Evolutionary conservation across 2,888 invertebrate genomes (phyloP), one percentile per base, ranked within the genome.

Genomic region (Beris morrisii): DNA sequence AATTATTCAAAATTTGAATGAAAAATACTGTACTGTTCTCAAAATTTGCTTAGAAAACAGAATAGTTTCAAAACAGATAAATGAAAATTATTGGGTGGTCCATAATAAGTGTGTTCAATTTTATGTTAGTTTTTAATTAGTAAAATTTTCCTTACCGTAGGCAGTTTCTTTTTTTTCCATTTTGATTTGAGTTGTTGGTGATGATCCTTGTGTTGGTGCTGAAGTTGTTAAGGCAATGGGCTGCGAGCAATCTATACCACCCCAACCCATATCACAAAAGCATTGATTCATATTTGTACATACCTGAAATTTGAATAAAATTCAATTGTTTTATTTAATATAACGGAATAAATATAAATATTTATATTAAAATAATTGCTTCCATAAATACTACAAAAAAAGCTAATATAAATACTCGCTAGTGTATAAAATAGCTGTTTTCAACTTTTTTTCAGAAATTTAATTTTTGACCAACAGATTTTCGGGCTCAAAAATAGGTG

Each of bases 211-310:
- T 45, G 88, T 87, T 69, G 86, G 86, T 69, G 82, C 77, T 70
- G 83, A 81, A 59, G 88, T 87, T 48, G 88, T 88, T 71, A 89
- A 82, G 66, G 88, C 87, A 75, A 89, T 87, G 74, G 86, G 85
- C 73, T 90, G 86, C 54, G 94, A 92, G 82, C 95, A 95, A 82
- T 95, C 95, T 32, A 89, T 85, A 53, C 94, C 94, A 54, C 88
- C 88, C 92, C 92, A 95, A 71, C 95, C 96, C 70, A 85, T 83
- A 76, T 91, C 85, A 83, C 98, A 98, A 78, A 91, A 92, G 81
- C 98, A 98, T 74, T 90, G 91, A 83, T 95, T 94, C 72, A 88
- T 83, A 80, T 95, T 97, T 12, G 97, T 94, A 81, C 97, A 98
- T 67, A 89, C 86, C 96, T 96, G 52, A 7, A 61, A 15, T 50